Evolutionary conservation across 2,888 invertebrate species (phyloP).

Genomic region (Subacronicta megacephala): DNA sequence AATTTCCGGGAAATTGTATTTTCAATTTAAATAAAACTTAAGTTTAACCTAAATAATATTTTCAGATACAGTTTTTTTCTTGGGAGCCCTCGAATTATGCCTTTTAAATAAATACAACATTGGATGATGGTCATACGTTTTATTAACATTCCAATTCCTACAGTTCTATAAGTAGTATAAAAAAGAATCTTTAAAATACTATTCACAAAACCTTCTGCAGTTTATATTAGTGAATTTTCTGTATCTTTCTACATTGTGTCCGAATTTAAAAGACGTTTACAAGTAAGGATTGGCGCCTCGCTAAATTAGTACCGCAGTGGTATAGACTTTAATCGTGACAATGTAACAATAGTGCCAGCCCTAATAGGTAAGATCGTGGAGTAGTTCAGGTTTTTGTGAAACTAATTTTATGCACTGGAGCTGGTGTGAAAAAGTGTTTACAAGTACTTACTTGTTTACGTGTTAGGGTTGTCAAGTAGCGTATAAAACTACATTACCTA

Average conservation of each 20-base stretch:
- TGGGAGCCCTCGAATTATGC: no score
- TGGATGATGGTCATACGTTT: no score
- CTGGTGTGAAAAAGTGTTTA: slow-evolving; percentile 45
- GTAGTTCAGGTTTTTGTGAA: slow-evolving; percentile 32
- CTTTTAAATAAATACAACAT: no score
- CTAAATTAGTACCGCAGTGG: slow-evolving; percentile 44
- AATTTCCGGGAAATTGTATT: no score
- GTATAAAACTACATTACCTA: neutral
- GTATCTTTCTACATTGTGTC: neutral
- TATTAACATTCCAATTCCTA: no score
- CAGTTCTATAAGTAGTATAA: no score
- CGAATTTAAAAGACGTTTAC: slow-evolving; percentile 28
- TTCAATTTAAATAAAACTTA: no score
- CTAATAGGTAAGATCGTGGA: slow-evolving; percentile 38
- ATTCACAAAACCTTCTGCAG: no score
- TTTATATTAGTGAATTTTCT: slow-evolving; percentile 5
- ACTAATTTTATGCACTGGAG: slow-evolving; percentile 48
- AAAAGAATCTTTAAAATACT: no score
- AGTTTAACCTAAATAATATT: no score
- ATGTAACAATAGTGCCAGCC: slow-evolving; percentile 43
- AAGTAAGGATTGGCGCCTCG: slow-evolving; percentile 47
- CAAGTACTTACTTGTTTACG: slow-evolving; percentile 15
- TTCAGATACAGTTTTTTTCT: no score
- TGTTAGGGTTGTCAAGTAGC: slow-evolving; percentile 29
- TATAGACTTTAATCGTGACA: slow-evolving; percentile 45